These are phyloP conservation scores for Scaptomyza graminum DNA, from an alignment of 1,140 invertebrate genomes.

Conservation along the genomic window DNA sequence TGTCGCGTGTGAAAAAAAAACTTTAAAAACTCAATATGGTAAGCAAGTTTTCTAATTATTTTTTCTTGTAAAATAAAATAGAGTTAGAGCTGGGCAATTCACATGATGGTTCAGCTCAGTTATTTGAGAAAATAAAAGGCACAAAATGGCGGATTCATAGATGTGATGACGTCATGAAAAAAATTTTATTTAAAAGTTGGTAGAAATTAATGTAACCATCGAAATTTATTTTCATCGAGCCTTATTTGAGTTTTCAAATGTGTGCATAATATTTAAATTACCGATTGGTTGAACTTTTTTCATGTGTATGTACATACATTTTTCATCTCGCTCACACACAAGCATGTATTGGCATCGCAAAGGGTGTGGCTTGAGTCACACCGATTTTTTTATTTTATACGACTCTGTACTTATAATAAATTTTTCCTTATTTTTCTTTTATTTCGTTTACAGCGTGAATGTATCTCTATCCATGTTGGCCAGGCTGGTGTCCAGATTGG, in stretches of 20 bases:
- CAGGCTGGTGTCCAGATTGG: constrained; percentile 91
- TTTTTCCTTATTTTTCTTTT: not conserved
- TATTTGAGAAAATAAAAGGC: not conserved
- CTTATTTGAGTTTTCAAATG: not conserved
- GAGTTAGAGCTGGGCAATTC: too few relatives aligned
- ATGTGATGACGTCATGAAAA: constrained; percentile 60
- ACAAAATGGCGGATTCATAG: constrained; percentile 44
- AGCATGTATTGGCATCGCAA: constrained; percentile 9
- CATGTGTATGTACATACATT: constrained; percentile 9
- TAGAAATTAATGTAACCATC: not conserved
- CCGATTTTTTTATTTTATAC: constrained; percentile 51
- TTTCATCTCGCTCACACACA: constrained; percentile 19
- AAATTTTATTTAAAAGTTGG: constrained; percentile 3
- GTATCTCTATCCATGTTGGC: constrained; percentile 88
- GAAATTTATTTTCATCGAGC: not conserved
- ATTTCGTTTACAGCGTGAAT: constrained; percentile 85
- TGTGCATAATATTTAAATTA: constrained; percentile 2
- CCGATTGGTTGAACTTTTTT: constrained; percentile 17
- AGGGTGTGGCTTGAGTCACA: constrained; percentile 53
- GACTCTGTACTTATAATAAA: constrained; percentile 19
- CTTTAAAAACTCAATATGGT: constrained; percentile 68
- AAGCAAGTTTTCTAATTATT: constrained; percentile 29
- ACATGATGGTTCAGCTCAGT: too few relatives aligned
- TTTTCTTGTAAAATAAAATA: not conserved
- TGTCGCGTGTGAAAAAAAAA: constrained; percentile 59